These are phyloP conservation scores for Tinea semifulvella DNA, from an alignment of 2,888 invertebrate species.

Conservation along the genomic window DNA sequence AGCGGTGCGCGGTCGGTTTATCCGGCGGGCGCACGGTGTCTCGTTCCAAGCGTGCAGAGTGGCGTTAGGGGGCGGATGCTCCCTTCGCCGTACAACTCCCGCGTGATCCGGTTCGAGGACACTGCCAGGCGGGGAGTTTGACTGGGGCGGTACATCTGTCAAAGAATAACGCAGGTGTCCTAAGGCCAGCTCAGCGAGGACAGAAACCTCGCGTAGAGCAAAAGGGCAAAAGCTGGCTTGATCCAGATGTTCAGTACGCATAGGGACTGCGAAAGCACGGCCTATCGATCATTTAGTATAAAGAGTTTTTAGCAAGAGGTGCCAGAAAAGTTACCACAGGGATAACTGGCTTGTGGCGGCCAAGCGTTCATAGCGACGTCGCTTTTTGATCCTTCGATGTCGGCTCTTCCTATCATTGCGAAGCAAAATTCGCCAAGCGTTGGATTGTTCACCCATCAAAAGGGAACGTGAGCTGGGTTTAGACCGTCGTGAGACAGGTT, in stretches of 20 bases:
- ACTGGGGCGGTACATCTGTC: conserved; percentile 74
- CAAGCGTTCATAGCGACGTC: conserved; percentile 72
- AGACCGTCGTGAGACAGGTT: conserved; percentile 72
- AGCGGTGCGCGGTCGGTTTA: conserved; percentile 27
- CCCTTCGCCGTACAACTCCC: conserved; percentile 31
- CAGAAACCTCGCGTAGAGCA: conserved; percentile 77
- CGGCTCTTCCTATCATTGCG: conserved; percentile 80
- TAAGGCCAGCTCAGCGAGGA: conserved; percentile 71
- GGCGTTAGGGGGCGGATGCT: conserved; percentile 51
- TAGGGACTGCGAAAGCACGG: conserved; percentile 72
- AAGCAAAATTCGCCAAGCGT: conserved; percentile 77
- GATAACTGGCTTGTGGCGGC: conserved; percentile 74
- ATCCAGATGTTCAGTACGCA: conserved; percentile 72
- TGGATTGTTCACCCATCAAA: conserved; percentile 76
- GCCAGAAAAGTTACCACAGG: conserved; percentile 78
- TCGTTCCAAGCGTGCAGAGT: conserved; percentile 60
- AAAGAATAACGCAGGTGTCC: conserved; percentile 73
- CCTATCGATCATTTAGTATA: conserved; percentile 72
- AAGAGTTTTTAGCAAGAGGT: conserved; percentile 70
- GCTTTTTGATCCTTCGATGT: conserved; percentile 78
- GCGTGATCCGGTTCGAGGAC: conserved; percentile 66
- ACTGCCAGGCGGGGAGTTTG: conserved; percentile 72
- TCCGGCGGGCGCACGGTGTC: conserved; percentile 29
- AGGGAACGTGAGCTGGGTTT: conserved; percentile 74
- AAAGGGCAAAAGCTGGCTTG: conserved; percentile 75